These are phyloP conservation scores for Tyria jacobaeae DNA, from an alignment of 2,888 invertebrate species.

Conservation along the genomic window DNA sequence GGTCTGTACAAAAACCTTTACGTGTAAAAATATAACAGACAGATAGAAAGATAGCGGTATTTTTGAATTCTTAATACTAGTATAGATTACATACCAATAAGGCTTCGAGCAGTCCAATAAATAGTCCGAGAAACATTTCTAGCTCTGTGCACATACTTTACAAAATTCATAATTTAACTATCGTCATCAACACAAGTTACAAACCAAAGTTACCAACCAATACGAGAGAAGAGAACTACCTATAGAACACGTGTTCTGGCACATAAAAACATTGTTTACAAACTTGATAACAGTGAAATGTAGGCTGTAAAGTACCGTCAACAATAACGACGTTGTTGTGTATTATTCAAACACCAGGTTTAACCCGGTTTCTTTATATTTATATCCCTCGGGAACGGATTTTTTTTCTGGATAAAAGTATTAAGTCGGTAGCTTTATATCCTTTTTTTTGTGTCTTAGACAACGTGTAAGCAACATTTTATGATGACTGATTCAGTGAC, in stretches of 20 bases:
- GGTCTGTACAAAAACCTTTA: no score
- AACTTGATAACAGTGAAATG: constrained; percentile 41
- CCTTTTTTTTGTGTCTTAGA: no score
- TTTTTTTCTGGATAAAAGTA: no score
- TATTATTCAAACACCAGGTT: no score
- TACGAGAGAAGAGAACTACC: constrained; percentile 18
- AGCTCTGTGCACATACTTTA: constrained; percentile 28
- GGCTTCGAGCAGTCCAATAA: constrained; percentile 41
- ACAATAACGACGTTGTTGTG: constrained; percentile 12
- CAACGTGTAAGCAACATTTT: no score
- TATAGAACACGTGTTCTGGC: constrained; percentile 11
- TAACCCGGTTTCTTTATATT: no score
- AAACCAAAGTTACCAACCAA: constrained; percentile 1
- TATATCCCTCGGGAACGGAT: no score
- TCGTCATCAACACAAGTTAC: neutral
- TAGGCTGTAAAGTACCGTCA: constrained; percentile 32
- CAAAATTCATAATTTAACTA: constrained; percentile 26
- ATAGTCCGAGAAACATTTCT: constrained; percentile 34
- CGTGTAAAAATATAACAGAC: no score
- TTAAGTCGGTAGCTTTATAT: no score
- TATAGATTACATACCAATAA: constrained; percentile 48
- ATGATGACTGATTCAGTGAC: no score
- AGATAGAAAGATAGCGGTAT: no score
- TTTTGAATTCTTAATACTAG: no score
- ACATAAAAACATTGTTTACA: constrained; percentile 28